Percentiles rank a stretch among this genome's conserved stretches.
Evolutionary conservation across 2,888 invertebrate species (phyloP).

Genomic region (Eremobia ochroleuca): DNA sequence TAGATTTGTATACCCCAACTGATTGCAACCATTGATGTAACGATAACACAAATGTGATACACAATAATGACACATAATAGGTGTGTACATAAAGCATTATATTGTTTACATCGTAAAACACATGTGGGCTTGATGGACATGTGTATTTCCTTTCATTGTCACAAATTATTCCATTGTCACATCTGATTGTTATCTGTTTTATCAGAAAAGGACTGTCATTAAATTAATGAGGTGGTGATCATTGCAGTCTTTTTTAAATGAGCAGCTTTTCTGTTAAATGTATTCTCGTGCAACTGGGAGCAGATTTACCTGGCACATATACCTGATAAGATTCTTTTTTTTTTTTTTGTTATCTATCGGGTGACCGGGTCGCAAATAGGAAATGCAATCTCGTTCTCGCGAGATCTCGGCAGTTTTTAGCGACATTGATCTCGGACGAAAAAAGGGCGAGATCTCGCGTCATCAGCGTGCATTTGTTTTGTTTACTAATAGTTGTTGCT

Average conservation of each 20-base stretch:
- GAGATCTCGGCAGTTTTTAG: too few species aligned
- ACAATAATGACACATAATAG: slow-evolving; percentile 51
- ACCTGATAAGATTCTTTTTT: too few species aligned
- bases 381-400: too few species aligned
- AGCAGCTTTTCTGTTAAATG: background rate
- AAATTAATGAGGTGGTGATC: slow-evolving; percentile 42
- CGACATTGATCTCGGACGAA: too few species aligned
- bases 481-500: too few species aligned
- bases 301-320: background rate
- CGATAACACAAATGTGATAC: slow-evolving; percentile 24
- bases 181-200: slow-evolving; percentile 60
- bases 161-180: slow-evolving; percentile 76
- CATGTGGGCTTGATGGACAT: slow-evolving; percentile 71
- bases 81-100: slow-evolving; percentile 60
- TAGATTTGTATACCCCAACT: slow-evolving; percentile 39
- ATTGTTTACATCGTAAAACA: slow-evolving; percentile 75
- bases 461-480: too few species aligned
- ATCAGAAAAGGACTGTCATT: slow-evolving; percentile 54
- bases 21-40: slow-evolving; percentile 44
- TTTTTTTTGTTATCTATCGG: too few species aligned
- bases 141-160: slow-evolving; percentile 68
- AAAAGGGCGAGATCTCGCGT: too few species aligned
- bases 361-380: too few species aligned
- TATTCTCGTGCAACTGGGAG: background rate
- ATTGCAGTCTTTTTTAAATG: slow-evolving; percentile 17